Percentiles rank a stretch among this genome's conserved stretches.
phyloP scores from a whole-genome alignment of 2,113 vertebrate genomes.

The Lycocorax pyrrhopterus region DNA sequence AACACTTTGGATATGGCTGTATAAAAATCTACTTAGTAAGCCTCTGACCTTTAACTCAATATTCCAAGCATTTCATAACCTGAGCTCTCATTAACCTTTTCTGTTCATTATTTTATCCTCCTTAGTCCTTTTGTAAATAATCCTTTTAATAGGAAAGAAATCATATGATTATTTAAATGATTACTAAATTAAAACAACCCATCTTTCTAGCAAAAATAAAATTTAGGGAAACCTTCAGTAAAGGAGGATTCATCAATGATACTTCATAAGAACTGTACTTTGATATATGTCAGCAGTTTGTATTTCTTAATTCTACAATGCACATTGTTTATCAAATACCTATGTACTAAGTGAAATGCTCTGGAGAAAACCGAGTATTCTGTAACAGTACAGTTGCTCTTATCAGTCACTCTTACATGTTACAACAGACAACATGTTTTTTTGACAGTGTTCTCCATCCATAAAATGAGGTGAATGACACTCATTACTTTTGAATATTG shows the following conservation, averaged over 20 bases:
- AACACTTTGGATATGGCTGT: fast-evolving
- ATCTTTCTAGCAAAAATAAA: not conserved
- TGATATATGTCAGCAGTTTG: not conserved
- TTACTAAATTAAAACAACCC: not conserved
- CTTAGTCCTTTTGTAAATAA: not conserved
- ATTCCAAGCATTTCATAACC: not conserved
- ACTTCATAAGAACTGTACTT: not conserved
- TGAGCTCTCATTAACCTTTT: not conserved
- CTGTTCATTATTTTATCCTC: not conserved
- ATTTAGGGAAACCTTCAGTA: not conserved
- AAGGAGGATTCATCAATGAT: not conserved
- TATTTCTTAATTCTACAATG: not conserved
- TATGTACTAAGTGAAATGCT: not conserved
- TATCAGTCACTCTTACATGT: not conserved
- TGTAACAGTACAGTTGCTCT: not conserved
- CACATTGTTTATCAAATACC: not conserved
- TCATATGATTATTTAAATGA: not conserved
- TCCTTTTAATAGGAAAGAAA: not conserved
- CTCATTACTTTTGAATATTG: not conserved
- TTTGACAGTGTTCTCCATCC: not conserved
- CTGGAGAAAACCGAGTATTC: not conserved
- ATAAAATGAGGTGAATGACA: not conserved
- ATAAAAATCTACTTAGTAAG: not conserved
- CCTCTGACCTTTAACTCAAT: not conserved
- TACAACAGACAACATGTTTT: not conserved